Evolutionary conservation across 1,140 invertebrate species (phyloP).

Genomic region (Solenopsis fugax): DNA sequence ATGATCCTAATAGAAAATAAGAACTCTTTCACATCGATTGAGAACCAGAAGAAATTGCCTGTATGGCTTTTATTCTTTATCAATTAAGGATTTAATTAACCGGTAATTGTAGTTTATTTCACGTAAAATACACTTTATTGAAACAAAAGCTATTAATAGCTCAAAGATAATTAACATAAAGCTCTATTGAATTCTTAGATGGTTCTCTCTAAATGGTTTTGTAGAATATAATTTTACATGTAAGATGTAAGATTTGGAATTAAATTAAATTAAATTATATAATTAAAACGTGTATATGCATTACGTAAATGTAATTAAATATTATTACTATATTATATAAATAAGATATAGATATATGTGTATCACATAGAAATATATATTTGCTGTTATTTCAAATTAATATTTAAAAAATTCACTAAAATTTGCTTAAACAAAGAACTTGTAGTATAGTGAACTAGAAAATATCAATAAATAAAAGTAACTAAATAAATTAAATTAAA

Average conservation of each 20-base stretch:
- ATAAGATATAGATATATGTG: background rate
- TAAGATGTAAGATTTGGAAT: background rate
- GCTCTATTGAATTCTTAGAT: background rate
- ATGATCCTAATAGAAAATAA: background rate
- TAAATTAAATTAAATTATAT: too few relatives aligned
- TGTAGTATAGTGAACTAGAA: background rate
- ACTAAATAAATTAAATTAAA: background rate
- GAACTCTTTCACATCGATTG: background rate
- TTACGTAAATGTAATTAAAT: background rate
- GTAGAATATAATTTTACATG: too few relatives aligned
- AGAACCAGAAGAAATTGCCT: slow-evolving; percentile 28
- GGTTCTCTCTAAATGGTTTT: too few relatives aligned
- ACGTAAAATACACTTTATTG: slow-evolving; percentile 21
- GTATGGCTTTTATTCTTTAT: slow-evolving; percentile 29
- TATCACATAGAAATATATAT: background rate
- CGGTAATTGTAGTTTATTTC: slow-evolving; percentile 24
- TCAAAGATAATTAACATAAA: slow-evolving; percentile 3
- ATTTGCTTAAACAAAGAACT: background rate
- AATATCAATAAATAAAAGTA: background rate
- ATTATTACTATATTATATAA: background rate
- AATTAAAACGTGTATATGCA: background rate
- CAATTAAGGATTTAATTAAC: slow-evolving; percentile 28
- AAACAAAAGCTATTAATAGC: slow-evolving; percentile 29
- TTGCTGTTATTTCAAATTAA: background rate
- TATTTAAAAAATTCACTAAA: background rate